Base-by-base conservation (phyloP, 2,888 invertebrate species). In the Anoplius nigerrimus region DNA sequence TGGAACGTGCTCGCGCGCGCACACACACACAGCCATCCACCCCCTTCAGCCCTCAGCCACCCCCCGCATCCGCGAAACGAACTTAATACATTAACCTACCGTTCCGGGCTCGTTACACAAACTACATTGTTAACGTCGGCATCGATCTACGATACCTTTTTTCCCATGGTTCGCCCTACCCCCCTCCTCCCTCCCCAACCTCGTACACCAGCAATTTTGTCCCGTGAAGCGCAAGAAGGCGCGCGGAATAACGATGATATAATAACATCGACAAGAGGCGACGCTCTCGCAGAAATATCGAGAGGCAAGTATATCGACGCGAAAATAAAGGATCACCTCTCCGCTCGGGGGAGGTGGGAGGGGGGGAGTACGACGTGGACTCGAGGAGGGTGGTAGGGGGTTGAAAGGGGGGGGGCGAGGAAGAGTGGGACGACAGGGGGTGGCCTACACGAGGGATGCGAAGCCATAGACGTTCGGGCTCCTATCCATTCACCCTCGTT, bases 401-500 rank as follows among this genome's bases (percentile, higher is more conserved):
- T 2, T 16, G 45, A 2, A 16, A 45, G 45, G 48, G 34, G 63
- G 78, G 78, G 76, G 34, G 34, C 8, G 34, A 1, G 34, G 34
- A 13, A 13, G 1, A 24, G 24, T 34, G 6, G 34, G 11, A 34
- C 11, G 45, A 48, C 79, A 75, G 82, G 79, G 77, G 78, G 77
- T 78, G 75, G 77, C 34, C 79, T 81, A 81, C 78, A 83, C 79
- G 83, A 82, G 81, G 80, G 84, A 86, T 82, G 84, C 72, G 79
- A 84, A 83, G 85, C 85, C 80, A 84, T 85, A 85, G 85, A 85
- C 82, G 80, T 84, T 84, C 84, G 79, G 77, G 81, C 78, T 76
- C 77, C 77, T 2, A 74, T 77, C 72, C 77, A 68, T 82, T 77
- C 72, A 69, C 52, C 22, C 52, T 52, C 22, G 16, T 13, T 21